These are phyloP conservation scores for Cosmorhoe ocellata DNA, from an alignment of 2,888 invertebrate species.

Conservation along the genomic window DNA sequence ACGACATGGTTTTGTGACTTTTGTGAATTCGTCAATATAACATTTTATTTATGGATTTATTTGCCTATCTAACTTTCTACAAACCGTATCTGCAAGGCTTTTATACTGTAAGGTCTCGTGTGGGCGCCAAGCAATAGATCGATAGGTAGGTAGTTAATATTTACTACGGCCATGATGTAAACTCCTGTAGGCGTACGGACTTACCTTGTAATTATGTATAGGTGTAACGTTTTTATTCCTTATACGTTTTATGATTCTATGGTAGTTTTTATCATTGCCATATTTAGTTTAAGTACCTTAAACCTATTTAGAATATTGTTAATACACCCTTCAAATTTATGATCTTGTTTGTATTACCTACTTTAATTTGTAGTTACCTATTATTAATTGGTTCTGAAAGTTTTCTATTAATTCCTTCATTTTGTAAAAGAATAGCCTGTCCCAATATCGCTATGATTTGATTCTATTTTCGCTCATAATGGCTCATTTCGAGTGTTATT, in stretches of 20 bases:
- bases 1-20: too few relatives aligned
- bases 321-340: too few relatives aligned
- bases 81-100: slow-evolving; percentile 23
- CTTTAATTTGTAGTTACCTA: too few relatives aligned
- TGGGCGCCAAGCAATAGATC: slow-evolving; percentile 24
- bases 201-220: slow-evolving; percentile 31
- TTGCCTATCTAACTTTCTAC: slow-evolving; percentile 11
- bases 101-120: slow-evolving; percentile 23
- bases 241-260: slow-evolving; percentile 25
- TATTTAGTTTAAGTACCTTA: slow-evolving; percentile 2
- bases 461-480: slow-evolving; percentile 28
- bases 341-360: too few relatives aligned
- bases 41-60: too few relatives aligned
- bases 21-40: too few relatives aligned
- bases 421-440: background rate
- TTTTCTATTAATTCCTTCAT: slow-evolving; percentile 8
- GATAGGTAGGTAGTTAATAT: too few relatives aligned
- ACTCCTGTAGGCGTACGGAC: slow-evolving; percentile 30
- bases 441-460: slow-evolving; percentile 7
- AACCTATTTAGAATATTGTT: background rate
- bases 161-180: slow-evolving; percentile 29
- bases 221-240: slow-evolving; percentile 34
- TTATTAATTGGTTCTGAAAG: too few relatives aligned
- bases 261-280: slow-evolving; percentile 1
- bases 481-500: slow-evolving; percentile 27